Base-by-base conservation (phyloP, 2,888 invertebrate genomes). In the Caenorhabditis becei region DNA sequence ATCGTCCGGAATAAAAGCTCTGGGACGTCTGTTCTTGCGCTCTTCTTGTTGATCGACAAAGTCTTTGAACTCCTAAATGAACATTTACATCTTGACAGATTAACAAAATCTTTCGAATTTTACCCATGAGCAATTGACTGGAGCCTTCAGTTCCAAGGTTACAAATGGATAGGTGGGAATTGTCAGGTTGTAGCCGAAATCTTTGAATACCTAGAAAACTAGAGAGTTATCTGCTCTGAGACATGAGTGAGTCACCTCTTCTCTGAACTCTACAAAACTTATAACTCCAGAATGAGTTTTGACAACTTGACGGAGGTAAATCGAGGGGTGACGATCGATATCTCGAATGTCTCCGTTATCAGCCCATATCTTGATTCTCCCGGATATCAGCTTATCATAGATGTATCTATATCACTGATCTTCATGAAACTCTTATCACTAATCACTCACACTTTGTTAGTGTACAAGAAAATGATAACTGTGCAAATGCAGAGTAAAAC, bases 81-180 rank as follows among this genome's bases (percentile, higher is more conserved):
- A 41, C 41, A 14, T 41, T 41, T n/a, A 11, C 14, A 41, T 41
- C 14, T 7, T 41, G 2, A 14, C 2, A 41, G 8, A 56, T 8
- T 35, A 4, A 53, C 7, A 14, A 18, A 44, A 18, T n/a, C 1
- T 32, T 10, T 24, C 11, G 18, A 28, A 35, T 8, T 18, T 24
- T 41, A 75, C 75, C 59, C 49, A 58, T n/a, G 75, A 44, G 20
- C 75, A 75, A 16, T 75, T 75, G 20, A 54, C 44, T 0, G 24
- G 44, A 18, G 28, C 28, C 24, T 35, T 47, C 1, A 51, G 67
- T 5, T 66, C 41, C n/a, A 67, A 44, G 14, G 75, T 75, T 3
- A 66, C 75, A 61, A 75, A 75, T 20, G 75, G 75, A 28, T 66
- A 75, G 20, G 75, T 75, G n/a, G 75, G 75, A 32, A 51, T 66